These are phyloP conservation scores for Noturus placidus DNA, from an alignment of 2,113 vertebrate species.

Conservation along the genomic window DNA sequence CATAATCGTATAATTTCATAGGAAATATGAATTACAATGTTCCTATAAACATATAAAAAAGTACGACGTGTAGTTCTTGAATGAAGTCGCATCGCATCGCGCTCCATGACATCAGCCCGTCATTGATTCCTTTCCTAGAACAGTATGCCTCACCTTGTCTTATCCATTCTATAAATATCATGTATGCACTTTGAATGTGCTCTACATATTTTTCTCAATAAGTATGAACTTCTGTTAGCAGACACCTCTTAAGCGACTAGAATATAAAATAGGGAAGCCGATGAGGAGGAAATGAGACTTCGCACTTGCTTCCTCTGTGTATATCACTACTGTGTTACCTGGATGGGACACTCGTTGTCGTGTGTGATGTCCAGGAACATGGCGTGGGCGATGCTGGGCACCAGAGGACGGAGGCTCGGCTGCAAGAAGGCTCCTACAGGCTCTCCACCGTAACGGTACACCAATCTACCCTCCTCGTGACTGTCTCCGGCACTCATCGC, in stretches of 20 bases:
- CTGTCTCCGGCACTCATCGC: conserved; percentile 95
- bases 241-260: not conserved
- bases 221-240: not conserved
- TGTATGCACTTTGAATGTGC: not conserved
- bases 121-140: not conserved
- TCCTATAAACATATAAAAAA: too few relatives aligned
- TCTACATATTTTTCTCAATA: not conserved
- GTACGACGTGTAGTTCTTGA: too few relatives aligned
- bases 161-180: not conserved
- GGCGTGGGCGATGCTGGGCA: conserved; percentile 89
- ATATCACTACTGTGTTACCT: conserved; percentile 67
- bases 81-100: too few relatives aligned
- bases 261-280: not conserved
- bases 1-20: too few relatives aligned
- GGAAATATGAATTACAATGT: too few relatives aligned
- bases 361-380: conserved; percentile 96
- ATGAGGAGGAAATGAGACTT: not conserved
- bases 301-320: not conserved
- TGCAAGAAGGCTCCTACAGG: conserved; percentile 95
- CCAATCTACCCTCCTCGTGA: conserved; percentile 92
- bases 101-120: too few relatives aligned
- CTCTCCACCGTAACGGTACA: conserved; percentile 92
- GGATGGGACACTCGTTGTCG: conserved; percentile 94
- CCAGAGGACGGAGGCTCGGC: conserved; percentile 84
- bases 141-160: not conserved